These are phyloP conservation scores for Pachycephus smyrnensis DNA, from an alignment of 2,888 invertebrate genomes.

Conservation along the genomic window DNA sequence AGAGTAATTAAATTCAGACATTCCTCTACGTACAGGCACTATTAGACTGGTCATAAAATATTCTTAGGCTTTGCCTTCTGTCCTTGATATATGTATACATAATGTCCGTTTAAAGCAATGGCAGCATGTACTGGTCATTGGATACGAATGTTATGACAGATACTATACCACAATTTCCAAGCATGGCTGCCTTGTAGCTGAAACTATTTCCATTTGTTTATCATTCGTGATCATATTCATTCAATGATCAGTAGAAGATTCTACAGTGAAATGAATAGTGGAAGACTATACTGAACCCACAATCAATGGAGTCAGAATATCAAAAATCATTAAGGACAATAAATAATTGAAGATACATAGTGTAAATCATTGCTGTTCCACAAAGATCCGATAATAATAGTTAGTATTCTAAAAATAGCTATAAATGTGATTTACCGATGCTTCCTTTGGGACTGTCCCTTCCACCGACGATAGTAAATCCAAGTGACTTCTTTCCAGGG, in stretches of 20 bases:
- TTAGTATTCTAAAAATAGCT: background rate
- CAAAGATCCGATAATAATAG: background rate
- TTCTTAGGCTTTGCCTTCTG: background rate
- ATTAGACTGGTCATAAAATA: background rate
- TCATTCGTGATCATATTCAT: background rate
- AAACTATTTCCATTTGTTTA: background rate
- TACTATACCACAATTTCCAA: background rate
- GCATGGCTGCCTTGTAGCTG: background rate
- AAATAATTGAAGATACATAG: background rate
- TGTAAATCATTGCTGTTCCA: background rate
- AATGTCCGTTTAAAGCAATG: background rate
- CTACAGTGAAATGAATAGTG: background rate
- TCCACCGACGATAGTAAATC: constrained; percentile 92
- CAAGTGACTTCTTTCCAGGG: constrained; percentile 83
- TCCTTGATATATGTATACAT: background rate
- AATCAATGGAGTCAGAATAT: background rate
- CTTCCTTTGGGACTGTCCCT: constrained; percentile 87
- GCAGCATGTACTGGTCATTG: background rate
- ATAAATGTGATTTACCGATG: constrained; percentile 68
- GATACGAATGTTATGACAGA: background rate
- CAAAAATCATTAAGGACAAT: background rate
- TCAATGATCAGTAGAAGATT: background rate
- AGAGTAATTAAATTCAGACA: background rate
- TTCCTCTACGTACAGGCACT: background rate
- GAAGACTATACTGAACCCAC: background rate